Evolutionary conservation across 2,888 invertebrate genomes (phyloP).

Genomic region (Caenorhabditis afra): DNA sequence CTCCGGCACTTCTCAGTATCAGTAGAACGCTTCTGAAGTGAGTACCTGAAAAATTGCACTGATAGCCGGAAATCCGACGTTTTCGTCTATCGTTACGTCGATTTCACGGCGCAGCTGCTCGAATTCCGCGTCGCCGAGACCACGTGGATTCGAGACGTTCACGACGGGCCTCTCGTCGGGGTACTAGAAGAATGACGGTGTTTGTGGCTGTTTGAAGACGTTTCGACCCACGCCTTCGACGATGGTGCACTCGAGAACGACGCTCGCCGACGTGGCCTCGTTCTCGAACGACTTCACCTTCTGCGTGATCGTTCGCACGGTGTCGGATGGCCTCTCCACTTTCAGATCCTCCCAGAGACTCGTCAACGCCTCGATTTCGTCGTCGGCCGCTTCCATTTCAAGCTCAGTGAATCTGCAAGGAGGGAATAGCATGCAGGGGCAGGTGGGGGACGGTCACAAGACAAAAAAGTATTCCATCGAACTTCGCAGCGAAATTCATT

Average conservation of each 20-base stretch:
- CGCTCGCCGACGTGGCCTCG: slow-evolving; percentile 40
- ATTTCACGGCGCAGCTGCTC: slow-evolving; percentile 23
- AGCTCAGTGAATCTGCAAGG: not conserved
- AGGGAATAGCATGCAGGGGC: not conserved
- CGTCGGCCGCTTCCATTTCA: slow-evolving; percentile 41
- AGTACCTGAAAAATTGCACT: slow-evolving; percentile 52
- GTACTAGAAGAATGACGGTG: slow-evolving; percentile 13
- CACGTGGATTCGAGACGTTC: slow-evolving; percentile 51
- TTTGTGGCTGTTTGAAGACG: not conserved
- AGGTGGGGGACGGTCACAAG: not conserved
- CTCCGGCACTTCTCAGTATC: too few species aligned
- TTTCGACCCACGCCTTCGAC: slow-evolving; percentile 17
- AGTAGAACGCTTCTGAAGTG: too few species aligned
- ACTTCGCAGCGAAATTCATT: too few species aligned
- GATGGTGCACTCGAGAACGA: slow-evolving; percentile 23
- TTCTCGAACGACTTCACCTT: slow-evolving; percentile 49
- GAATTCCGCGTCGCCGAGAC: slow-evolving; percentile 46
- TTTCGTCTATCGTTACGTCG: slow-evolving; percentile 6
- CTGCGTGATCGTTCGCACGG: slow-evolving; percentile 6
- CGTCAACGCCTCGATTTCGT: slow-evolving; percentile 49
- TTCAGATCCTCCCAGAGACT: slow-evolving; percentile 39
- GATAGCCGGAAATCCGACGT: slow-evolving; percentile 46
- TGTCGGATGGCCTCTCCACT: slow-evolving; percentile 4
- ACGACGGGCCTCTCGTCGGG: slow-evolving; percentile 14
- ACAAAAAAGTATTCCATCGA: too few species aligned